A percentile compares a stretch with the other conserved stretches of the same genome.
phyloP scores from a whole-genome alignment of 2,797 vertebrate genomes.

The Vipera latastei region DNA sequence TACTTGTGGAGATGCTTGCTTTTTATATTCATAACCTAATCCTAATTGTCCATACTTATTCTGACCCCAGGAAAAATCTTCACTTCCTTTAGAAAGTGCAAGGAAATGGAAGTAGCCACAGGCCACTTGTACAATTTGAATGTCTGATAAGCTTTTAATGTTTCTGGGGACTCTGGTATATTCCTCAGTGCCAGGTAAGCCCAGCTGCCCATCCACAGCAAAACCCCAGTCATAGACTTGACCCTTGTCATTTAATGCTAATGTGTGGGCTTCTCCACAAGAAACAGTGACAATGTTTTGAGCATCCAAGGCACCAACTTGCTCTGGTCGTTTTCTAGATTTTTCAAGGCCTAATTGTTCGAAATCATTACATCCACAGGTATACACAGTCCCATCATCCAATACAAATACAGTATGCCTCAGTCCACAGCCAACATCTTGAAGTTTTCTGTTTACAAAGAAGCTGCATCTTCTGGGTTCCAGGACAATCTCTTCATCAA shows the following conservation, averaged over 20 bases:
- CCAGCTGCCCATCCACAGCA: conserved; percentile 91
- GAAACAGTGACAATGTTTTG: conserved; percentile 93
- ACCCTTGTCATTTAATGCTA: conserved; percentile 95
- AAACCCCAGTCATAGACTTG: conserved; percentile 96
- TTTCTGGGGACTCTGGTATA: conserved; percentile 93
- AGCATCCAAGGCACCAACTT: conserved; percentile 94
- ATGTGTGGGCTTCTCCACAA: conserved; percentile 93
- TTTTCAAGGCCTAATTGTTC: conserved; percentile 96
- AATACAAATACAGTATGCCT: conserved; percentile 90
- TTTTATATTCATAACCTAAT: conserved; percentile 81
- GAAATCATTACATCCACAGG: conserved; percentile 95
- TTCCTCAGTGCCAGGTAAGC: conserved; percentile 89
- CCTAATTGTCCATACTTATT: conserved; percentile 95
- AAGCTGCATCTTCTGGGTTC: conserved; percentile 93
- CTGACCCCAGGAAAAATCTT: conserved; percentile 95
- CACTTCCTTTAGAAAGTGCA: conserved; percentile 92
- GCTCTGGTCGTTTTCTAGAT: conserved; percentile 93
- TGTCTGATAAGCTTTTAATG: conserved; percentile 92
- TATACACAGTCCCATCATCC: conserved; percentile 93
- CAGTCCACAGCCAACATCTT: conserved; percentile 90
- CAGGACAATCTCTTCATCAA: conserved; percentile 94
- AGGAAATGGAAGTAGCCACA: conserved; percentile 93
- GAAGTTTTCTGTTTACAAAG: conserved; percentile 86
- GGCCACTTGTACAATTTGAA: conserved; percentile 91
- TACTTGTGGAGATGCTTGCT: conserved; percentile 81